These are phyloP conservation scores for Enteromius mattozi DNA, from an alignment of 2,797 vertebrate species.

Conservation along the genomic window DNA sequence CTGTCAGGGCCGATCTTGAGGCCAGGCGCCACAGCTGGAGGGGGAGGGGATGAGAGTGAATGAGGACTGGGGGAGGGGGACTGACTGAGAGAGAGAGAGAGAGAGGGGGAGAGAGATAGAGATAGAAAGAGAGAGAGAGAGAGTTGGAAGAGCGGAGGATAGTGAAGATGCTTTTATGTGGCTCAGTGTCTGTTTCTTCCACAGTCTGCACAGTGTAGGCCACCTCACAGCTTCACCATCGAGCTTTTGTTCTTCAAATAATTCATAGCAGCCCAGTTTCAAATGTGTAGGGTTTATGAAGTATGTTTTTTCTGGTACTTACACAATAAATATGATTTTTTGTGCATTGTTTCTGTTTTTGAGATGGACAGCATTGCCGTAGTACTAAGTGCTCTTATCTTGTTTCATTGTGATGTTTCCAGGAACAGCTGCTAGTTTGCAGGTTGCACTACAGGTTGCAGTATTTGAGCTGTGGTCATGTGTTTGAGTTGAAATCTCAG, in stretches of 20 bases:
- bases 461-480: neutral
- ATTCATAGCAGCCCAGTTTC: neutral
- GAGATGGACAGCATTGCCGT: neutral
- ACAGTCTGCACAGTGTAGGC: conserved; percentile 16
- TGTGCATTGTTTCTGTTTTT: neutral
- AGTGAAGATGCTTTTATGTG: conserved; percentile 56
- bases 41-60: conserved; percentile 61
- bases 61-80: conserved; percentile 67
- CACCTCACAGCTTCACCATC: conserved; percentile 15
- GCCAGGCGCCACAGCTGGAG: conserved; percentile 64
- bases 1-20: conserved; percentile 52
- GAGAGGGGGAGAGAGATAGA: conserved; percentile 57
- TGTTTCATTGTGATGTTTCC: neutral
- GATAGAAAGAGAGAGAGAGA: conserved; percentile 68
- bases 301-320: neutral
- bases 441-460: conserved; percentile 20
- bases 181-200: conserved; percentile 64
- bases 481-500: neutral
- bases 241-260: conserved; percentile 14
- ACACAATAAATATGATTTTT: neutral
- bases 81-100: conserved; percentile 60
- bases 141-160: conserved; percentile 62
- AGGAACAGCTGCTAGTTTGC: conserved; percentile 14
- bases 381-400: neutral
- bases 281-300: neutral